A percentile compares a stretch with the other conserved stretches of the same genome.
These are phyloP conservation scores for Heliconius eleuchia DNA, from an alignment of 1,140 invertebrate genomes.

Conservation along the genomic window DNA sequence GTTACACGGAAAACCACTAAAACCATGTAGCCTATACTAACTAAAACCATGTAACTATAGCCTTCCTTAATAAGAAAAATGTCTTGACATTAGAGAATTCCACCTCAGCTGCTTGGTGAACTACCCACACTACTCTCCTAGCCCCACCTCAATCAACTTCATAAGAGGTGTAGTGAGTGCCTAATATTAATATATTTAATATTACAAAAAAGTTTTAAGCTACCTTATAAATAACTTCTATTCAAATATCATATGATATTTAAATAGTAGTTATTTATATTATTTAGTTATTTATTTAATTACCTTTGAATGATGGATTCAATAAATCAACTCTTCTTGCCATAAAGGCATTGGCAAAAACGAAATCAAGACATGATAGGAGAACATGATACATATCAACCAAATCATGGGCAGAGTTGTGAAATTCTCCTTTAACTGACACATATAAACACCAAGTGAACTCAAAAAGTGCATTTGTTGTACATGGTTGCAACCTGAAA, in stretches of 20 bases:
- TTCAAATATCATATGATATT: background rate
- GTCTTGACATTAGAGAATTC: too few relatives aligned
- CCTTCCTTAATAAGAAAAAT: too few relatives aligned
- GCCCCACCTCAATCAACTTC: too few relatives aligned
- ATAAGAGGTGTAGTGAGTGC: too few relatives aligned
- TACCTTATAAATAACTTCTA: background rate
- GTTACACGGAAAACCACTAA: too few relatives aligned
- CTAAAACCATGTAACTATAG: too few relatives aligned
- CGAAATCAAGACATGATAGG: slow-evolving; percentile 94
- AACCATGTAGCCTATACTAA: too few relatives aligned
- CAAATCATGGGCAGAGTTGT: slow-evolving; percentile 93
- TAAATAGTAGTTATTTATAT: too few relatives aligned
- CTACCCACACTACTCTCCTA: too few relatives aligned
- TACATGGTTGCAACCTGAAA: slow-evolving; percentile 86
- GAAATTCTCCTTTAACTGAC: slow-evolving; percentile 93
- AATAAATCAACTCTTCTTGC: slow-evolving; percentile 91
- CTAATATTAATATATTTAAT: too few relatives aligned
- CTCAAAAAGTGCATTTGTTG: slow-evolving; percentile 91
- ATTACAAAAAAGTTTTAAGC: background rate
- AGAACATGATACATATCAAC: slow-evolving; percentile 97
- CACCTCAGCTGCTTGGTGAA: too few relatives aligned
- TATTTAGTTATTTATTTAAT: slow-evolving; percentile 31
- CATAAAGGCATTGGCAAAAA: slow-evolving; percentile 93
- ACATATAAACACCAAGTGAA: slow-evolving; percentile 97
- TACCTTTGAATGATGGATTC: slow-evolving; percentile 92